Percentiles rank a stretch among this genome's conserved stretches.
These are phyloP conservation scores for Tricholaema leucomelas DNA, from an alignment of 2,113 vertebrate species.

Conservation along the genomic window DNA sequence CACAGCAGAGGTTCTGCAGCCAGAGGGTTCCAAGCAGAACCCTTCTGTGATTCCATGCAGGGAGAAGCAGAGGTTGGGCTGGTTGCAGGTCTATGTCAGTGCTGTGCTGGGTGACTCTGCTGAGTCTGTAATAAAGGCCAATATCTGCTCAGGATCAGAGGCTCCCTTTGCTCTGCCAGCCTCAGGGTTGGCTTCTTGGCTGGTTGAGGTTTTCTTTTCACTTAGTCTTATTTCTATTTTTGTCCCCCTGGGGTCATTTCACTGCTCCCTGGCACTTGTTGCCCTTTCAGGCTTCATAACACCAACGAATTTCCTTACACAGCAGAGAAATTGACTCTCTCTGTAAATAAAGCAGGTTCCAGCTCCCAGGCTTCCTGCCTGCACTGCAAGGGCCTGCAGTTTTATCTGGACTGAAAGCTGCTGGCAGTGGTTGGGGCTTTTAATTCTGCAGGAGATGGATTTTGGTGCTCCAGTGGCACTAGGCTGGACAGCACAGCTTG, in stretches of 20 bases:
- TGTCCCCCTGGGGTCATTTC: background rate
- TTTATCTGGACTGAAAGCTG: background rate
- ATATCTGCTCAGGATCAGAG: background rate
- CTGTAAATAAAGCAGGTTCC: background rate
- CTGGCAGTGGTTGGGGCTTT: background rate
- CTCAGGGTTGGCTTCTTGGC: background rate
- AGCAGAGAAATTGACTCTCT: background rate
- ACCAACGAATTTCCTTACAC: slow-evolving; percentile 32
- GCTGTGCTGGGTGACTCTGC: background rate
- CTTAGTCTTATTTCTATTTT: slow-evolving; percentile 17
- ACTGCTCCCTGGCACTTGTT: background rate
- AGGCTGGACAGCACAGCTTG: background rate
- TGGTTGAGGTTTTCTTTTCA: too few relatives aligned
- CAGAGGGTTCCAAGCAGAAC: too few relatives aligned
- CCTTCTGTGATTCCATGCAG: too few relatives aligned
- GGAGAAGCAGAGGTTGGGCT: background rate
- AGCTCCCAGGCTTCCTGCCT: background rate
- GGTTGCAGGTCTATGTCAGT: background rate
- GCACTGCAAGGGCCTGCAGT: background rate
- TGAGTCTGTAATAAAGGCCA: background rate
- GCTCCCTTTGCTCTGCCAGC: background rate
- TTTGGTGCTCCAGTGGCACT: background rate
- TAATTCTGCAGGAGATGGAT: slow-evolving; percentile 36
- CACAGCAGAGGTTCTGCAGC: too few relatives aligned
- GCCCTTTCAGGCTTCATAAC: background rate